phyloP scores from a whole-genome alignment of 2,113 vertebrate species.

The Anolis carolinensis region DNA sequence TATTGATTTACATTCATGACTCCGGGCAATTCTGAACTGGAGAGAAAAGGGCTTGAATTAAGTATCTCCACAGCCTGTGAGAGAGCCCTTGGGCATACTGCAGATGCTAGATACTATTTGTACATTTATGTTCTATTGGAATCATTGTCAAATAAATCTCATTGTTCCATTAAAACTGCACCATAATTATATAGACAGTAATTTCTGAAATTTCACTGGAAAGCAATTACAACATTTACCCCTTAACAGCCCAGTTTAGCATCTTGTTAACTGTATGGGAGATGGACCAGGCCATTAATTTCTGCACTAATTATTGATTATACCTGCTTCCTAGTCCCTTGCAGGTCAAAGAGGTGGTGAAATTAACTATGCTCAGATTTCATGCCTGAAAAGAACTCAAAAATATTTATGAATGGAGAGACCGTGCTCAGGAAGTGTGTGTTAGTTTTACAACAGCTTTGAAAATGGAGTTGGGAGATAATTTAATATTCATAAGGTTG shows the following conservation, averaged over 20 bases:
- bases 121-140: not conserved
- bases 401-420: not conserved
- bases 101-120: too few relatives aligned
- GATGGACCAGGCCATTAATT: not conserved
- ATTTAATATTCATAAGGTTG: not conserved
- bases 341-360: not conserved
- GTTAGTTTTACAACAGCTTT: not conserved
- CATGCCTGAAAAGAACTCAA: not conserved
- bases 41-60: not conserved
- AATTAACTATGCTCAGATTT: not conserved
- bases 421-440: not conserved
- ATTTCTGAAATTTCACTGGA: not conserved
- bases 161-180: not conserved
- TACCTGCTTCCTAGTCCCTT: not conserved
- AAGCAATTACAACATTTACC: not conserved
- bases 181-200: not conserved
- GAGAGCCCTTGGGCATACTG: not conserved
- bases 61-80: not conserved
- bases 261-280: not conserved
- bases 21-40: not conserved
- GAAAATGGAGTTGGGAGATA: not conserved
- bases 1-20: not conserved
- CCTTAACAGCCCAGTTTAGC: not conserved
- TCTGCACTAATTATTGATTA: not conserved
- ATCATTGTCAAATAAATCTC: not conserved